phyloP scores from a whole-genome alignment of 2,888 invertebrate species.

The Idaea biselata region DNA sequence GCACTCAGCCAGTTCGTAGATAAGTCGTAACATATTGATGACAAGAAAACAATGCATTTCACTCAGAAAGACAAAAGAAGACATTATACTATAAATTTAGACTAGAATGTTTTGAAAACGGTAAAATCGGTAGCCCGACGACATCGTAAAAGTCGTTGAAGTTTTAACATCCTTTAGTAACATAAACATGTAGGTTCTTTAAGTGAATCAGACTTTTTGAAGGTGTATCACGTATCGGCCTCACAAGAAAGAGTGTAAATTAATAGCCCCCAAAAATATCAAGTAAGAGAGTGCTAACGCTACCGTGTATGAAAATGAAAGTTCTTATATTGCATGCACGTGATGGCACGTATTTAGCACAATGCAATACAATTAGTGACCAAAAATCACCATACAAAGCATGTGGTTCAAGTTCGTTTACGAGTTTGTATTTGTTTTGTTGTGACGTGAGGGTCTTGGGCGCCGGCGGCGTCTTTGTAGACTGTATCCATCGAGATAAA shows the following conservation, averaged over 20 bases:
- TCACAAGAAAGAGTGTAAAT: conserved; percentile 28
- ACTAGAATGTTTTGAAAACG: conserved; percentile 33
- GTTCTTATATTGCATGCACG: conserved; percentile 25
- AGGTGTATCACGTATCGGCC: conserved; percentile 54
- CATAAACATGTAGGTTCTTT: conserved; percentile 15
- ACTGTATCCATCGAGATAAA: conserved; percentile 20
- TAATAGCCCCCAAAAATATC: conserved; percentile 40
- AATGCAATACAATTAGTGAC: conserved; percentile 23
- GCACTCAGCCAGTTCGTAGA: neutral
- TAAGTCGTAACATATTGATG: conserved; percentile 12
- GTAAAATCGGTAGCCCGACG: conserved; percentile 47
- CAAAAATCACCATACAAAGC: conserved; percentile 40
- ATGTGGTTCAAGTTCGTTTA: conserved; percentile 61
- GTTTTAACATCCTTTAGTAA: conserved; percentile 40
- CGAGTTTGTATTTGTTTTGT: conserved; percentile 65
- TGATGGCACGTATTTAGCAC: conserved; percentile 26
- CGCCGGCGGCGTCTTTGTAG: conserved; percentile 49
- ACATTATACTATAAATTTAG: conserved; percentile 22
- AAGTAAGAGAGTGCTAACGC: conserved; percentile 37
- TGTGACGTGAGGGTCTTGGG: conserved; percentile 60
- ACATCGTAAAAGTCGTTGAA: conserved; percentile 43
- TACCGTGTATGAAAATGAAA: conserved; percentile 37
- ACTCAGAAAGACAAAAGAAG: neutral
- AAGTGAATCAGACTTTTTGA: conserved; percentile 46
- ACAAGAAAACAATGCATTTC: conserved; percentile 2